Evolutionary conservation across 2,888 invertebrate species (phyloP).

Genomic region (Heterodera filipjevi): DNA sequence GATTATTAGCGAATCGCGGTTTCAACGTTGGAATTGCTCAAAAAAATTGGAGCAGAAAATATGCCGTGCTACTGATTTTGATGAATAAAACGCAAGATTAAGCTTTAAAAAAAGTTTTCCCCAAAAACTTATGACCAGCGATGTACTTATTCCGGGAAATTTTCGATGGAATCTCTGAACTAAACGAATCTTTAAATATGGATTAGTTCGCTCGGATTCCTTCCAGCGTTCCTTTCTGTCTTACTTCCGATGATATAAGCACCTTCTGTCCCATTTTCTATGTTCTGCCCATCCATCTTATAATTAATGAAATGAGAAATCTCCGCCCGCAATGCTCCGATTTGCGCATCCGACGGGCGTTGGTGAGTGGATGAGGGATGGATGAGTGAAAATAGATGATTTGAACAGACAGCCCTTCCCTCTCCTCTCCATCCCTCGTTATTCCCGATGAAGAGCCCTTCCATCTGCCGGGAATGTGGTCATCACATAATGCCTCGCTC

Average conservation of each 20-base stretch:
- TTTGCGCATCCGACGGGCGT: neutral
- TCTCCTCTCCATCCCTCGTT: neutral
- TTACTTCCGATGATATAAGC: neutral
- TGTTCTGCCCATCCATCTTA: neutral
- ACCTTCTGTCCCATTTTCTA: neutral
- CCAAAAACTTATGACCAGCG: no score
- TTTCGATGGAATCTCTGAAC: no score
- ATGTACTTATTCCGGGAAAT: no score
- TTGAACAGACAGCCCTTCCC: conserved; percentile 3
- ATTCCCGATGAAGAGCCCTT: neutral
- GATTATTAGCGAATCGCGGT: no score
- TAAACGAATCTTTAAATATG: no score
- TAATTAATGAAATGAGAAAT: neutral
- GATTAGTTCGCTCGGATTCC: no score
- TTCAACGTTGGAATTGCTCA: no score
- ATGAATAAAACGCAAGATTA: no score
- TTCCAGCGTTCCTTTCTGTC: neutral
- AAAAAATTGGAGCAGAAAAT: no score
- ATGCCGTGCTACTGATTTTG: no score
- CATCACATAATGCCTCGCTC: neutral
- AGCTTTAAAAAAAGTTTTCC: no score
- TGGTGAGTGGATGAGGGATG: neutral
- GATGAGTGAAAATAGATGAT: conserved; percentile 6
- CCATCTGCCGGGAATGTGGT: neutral
- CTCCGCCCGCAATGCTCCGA: neutral